Evolutionary conservation across 64 coral and sea anemone genomes (phyloP).

Genomic region (Montipora foliosa): DNA sequence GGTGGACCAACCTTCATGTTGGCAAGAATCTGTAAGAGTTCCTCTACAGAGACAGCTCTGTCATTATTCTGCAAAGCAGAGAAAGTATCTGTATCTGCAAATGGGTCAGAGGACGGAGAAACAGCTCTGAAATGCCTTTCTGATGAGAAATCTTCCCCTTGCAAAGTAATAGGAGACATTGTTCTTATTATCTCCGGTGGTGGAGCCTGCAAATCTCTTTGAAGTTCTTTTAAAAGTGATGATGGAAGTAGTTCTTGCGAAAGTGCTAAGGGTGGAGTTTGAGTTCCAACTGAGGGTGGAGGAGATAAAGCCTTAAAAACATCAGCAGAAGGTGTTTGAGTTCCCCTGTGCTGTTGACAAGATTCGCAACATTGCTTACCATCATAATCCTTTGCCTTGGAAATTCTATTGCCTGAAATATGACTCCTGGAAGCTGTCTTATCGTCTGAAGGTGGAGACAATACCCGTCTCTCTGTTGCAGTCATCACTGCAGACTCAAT

Average conservation of each 20-base stretch:
- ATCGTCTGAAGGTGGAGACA: background rate
- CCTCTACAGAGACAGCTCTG: slow-evolving; percentile 67
- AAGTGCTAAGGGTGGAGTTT: slow-evolving; percentile 23
- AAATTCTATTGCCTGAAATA: background rate
- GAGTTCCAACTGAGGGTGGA: slow-evolving; percentile 44
- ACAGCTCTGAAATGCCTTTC: background rate
- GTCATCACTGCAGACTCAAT: slow-evolving; percentile 38
- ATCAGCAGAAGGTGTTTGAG: slow-evolving; percentile 22
- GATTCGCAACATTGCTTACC: background rate
- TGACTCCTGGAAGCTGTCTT: background rate
- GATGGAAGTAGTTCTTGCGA: slow-evolving; percentile 17
- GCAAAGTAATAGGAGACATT: slow-evolving; percentile 18
- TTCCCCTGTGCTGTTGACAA: slow-evolving; percentile 20
- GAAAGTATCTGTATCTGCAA: background rate
- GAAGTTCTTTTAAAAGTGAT: slow-evolving; percentile 28
- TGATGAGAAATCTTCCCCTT: background rate
- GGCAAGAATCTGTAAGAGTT: slow-evolving; percentile 52
- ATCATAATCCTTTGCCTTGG: background rate
- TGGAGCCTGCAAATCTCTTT: slow-evolving; percentile 15
- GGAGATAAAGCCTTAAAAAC: slow-evolving; percentile 34
- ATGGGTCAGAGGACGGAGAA: background rate
- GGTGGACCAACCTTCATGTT: background rate
- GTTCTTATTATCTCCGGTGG: background rate
- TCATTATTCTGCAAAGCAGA: slow-evolving; percentile 14
- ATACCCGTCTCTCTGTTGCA: slow-evolving; percentile 16